Evolutionary conservation across 2,113 vertebrate species (phyloP).

Genomic region (Brachionichthys hirsutus): DNA sequence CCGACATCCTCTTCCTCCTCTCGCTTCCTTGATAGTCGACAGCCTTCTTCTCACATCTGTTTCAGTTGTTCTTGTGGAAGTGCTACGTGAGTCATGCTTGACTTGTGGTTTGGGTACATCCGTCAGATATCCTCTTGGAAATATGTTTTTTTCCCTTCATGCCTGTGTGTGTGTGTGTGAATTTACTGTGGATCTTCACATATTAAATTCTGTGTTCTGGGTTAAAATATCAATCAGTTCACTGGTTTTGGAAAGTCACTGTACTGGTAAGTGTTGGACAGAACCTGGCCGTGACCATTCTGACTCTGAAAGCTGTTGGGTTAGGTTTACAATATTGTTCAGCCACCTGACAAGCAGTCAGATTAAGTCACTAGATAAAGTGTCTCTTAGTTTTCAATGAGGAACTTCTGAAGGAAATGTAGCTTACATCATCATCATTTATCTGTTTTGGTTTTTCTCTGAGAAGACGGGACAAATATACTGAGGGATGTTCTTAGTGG

Average conservation of each 20-base stretch:
- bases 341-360: background rate
- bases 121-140: constrained; percentile 34
- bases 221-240: background rate
- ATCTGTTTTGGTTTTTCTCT: too few species aligned
- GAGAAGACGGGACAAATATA: too few species aligned
- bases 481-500: too few species aligned
- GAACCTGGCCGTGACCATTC: background rate
- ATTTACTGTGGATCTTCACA: background rate
- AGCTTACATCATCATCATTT: too few species aligned
- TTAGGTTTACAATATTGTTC: background rate
- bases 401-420: too few species aligned
- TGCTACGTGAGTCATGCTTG: constrained; percentile 32
- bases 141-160: background rate
- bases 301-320: background rate
- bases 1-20: constrained; percentile 58
- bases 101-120: constrained; percentile 32
- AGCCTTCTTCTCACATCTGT: constrained; percentile 41
- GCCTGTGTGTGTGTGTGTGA: constrained; percentile 8
- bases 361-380: background rate
- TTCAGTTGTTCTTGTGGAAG: constrained; percentile 35
- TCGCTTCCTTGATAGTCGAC: constrained; percentile 40
- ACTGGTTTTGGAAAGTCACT: background rate
- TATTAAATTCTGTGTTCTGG: background rate
- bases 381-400: background rate
- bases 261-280: background rate